phyloP scores from a whole-genome alignment of 2,888 invertebrate species.

The Drosophila merina region DNA sequence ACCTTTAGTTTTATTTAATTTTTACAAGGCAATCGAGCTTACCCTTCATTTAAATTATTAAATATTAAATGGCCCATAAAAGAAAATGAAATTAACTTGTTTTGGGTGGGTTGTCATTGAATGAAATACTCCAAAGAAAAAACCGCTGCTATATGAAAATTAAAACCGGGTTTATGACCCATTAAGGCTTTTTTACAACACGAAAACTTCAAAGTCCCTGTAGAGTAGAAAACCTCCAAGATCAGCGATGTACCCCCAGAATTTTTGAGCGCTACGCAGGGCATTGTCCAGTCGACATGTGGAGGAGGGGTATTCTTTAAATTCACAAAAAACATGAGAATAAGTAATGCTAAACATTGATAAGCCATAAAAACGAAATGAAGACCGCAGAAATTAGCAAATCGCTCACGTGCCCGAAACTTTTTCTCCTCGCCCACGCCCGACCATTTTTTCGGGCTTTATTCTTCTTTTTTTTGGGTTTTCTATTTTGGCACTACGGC shows the following conservation, averaged over 20 bases:
- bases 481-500: conserved; percentile 25
- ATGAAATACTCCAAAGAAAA: conserved; percentile 3
- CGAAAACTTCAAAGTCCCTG: conserved; percentile 10
- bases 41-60: not conserved
- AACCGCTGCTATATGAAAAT: not conserved
- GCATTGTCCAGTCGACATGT: conserved; percentile 17
- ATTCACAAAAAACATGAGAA: conserved; percentile 19
- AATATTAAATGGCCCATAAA: conserved; percentile 3
- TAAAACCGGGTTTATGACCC: conserved; percentile 8
- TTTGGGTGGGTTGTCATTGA: conserved; percentile 11
- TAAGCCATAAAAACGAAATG: conserved; percentile 36
- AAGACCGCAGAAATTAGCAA: conserved; percentile 49
- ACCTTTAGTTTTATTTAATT: not conserved
- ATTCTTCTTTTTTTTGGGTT: conserved; percentile 23
- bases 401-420: conserved; percentile 58
- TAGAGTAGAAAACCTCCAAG: not conserved
- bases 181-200: conserved; percentile 7
- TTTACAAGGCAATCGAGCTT: not conserved
- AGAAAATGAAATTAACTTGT: conserved; percentile 1
- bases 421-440: conserved; percentile 32
- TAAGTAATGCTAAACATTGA: conserved; percentile 32
- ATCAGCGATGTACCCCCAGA: not conserved
- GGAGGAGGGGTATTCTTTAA: not conserved
- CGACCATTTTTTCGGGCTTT: conserved; percentile 31
- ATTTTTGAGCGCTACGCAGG: conserved; percentile 7